Conservation (phyloP, 2,888 invertebrate genomes). For the Acanthopleura granulata region DNA sequence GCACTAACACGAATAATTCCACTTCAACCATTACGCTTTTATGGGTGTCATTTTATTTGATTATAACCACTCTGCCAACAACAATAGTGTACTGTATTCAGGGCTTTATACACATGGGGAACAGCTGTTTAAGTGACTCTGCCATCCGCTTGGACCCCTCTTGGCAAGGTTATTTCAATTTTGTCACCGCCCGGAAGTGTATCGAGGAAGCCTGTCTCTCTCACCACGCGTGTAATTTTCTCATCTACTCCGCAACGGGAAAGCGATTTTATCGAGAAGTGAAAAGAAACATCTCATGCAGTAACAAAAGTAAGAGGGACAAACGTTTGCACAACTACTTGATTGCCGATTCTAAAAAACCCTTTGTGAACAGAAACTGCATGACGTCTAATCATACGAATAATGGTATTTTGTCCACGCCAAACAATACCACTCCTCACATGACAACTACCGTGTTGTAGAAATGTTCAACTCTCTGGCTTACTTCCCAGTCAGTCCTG, state of each 20-base stretch:
- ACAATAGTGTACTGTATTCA: conserved; percentile 53
- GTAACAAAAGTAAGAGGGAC: too few species aligned
- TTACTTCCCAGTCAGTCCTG: too few species aligned
- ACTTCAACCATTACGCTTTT: conserved; percentile 56
- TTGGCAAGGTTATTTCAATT: conserved; percentile 57
- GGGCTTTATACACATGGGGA: conserved; percentile 42
- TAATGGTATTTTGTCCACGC: too few species aligned
- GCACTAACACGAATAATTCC: conserved; percentile 3
- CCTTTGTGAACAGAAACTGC: too few species aligned
- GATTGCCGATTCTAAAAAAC: too few species aligned
- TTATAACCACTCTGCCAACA: conserved; percentile 58
- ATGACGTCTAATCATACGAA: too few species aligned
- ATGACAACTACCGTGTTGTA: too few species aligned
- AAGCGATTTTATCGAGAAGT: conserved; percentile 39
- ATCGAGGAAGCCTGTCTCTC: conserved; percentile 61
- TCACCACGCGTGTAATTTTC: conserved; percentile 63
- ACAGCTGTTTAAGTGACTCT: conserved; percentile 38
- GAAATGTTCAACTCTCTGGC: too few species aligned
- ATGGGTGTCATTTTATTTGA: conserved; percentile 59
- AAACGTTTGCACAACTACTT: too few species aligned
- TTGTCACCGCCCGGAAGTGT: conserved; percentile 50
- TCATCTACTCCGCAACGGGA: conserved; percentile 51
- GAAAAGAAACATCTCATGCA: too few species aligned
- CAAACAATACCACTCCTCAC: too few species aligned
- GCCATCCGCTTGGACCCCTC: conserved; percentile 46